Evolutionary conservation across 1,140 invertebrate genomes (phyloP).

Genomic region (Sipha flava): DNA sequence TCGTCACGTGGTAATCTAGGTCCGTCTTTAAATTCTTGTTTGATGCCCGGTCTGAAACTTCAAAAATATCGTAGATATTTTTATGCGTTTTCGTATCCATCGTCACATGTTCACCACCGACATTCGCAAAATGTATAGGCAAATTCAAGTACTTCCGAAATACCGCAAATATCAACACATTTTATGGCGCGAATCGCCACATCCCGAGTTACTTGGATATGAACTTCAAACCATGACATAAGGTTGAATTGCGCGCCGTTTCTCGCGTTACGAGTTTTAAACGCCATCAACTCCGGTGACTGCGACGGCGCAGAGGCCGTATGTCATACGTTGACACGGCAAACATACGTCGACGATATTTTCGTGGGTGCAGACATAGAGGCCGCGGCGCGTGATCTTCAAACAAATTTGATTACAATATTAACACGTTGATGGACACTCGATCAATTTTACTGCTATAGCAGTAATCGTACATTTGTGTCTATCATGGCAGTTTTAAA

Average conservation of each 20-base stretch:
- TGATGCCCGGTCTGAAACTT: slow-evolving; percentile 40
- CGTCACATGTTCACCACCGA: slow-evolving; percentile 33
- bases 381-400: too few relatives aligned
- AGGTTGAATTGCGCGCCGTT: too few relatives aligned
- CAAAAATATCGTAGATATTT: slow-evolving; percentile 42
- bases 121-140: background rate
- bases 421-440: too few relatives aligned
- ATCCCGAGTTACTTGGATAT: background rate
- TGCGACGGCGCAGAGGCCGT: background rate
- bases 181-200: background rate
- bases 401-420: too few relatives aligned
- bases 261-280: background rate
- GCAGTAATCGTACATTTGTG: too few relatives aligned
- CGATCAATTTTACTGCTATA: too few relatives aligned
- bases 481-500: too few relatives aligned
- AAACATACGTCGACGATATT: too few relatives aligned
- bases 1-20: slow-evolving; percentile 38
- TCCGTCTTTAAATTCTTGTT: slow-evolving; percentile 38
- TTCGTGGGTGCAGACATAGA: too few relatives aligned
- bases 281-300: background rate
- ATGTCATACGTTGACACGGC: too few relatives aligned
- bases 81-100: slow-evolving; percentile 38
- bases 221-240: background rate
- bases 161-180: background rate
- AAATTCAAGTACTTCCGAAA: background rate